Evolutionary conservation across 2,888 invertebrate species (phyloP).

Genomic region (Drosophila maculinotata): DNA sequence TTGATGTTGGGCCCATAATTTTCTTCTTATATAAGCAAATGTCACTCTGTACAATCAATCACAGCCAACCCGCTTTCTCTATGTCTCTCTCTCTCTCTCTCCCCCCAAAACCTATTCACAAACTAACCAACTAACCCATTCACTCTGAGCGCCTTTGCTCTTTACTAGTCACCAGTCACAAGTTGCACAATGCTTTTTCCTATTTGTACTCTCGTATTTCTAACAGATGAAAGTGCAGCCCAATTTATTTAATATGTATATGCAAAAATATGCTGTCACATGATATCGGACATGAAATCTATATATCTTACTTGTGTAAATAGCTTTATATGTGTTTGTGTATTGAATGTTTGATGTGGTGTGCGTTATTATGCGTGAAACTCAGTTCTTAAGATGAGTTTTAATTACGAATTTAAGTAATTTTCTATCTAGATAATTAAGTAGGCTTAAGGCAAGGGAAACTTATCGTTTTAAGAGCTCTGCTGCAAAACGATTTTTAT

Average conservation of each 20-base stretch:
- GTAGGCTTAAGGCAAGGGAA: background rate
- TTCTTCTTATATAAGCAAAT: conserved; percentile 52
- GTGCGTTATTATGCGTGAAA: background rate
- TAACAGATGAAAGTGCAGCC: conserved; percentile 16
- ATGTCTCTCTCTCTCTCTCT: conserved; percentile 7
- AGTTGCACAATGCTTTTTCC: conserved; percentile 56
- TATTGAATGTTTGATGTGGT: conserved; percentile 7
- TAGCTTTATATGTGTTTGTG: conserved; percentile 10
- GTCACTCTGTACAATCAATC: conserved; percentile 47
- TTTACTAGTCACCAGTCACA: conserved; percentile 38
- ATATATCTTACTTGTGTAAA: conserved; percentile 11
- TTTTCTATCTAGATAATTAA: background rate
- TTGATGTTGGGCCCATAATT: conserved; percentile 83
- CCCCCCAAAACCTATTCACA: conserved; percentile 22
- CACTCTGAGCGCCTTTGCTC: conserved; percentile 43
- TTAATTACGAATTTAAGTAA: background rate
- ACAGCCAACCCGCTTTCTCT: conserved; percentile 22
- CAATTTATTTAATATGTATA: conserved; percentile 3
- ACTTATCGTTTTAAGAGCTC: background rate
- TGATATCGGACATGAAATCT: background rate
- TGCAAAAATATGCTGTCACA: background rate
- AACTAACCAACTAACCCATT: conserved; percentile 27
- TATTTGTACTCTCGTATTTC: conserved; percentile 16
- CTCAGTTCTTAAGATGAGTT: background rate
- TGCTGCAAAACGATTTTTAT: no score